Evolutionary conservation across 2,113 vertebrate genomes (phyloP).

Genomic region (Ageneiosus marmoratus): DNA sequence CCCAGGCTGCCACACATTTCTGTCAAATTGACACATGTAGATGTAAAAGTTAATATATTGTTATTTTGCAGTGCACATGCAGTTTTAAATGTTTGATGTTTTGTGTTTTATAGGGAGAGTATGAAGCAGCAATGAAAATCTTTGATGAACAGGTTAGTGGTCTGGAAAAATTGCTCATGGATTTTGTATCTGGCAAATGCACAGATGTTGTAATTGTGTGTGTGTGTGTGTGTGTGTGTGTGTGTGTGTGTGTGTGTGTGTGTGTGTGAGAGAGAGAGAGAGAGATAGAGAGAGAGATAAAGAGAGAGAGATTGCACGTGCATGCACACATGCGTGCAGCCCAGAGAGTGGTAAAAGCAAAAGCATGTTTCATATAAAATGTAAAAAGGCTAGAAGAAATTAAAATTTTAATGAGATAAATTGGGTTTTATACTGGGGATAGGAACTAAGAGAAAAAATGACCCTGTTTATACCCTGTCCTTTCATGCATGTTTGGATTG

Average conservation of each 20-base stretch:
- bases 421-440: not conserved
- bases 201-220: not conserved
- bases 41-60: not conserved
- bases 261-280: too few species aligned
- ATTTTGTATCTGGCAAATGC: not conserved
- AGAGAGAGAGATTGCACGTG: too few species aligned
- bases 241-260: too few species aligned
- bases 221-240: not conserved
- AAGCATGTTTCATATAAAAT: not conserved
- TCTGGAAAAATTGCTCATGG: not conserved
- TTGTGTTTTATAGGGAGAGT: slow-evolving; percentile 78
- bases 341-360: slow-evolving; percentile 50
- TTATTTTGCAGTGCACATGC: not conserved
- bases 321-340: too few species aligned
- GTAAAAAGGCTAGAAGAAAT: not conserved
- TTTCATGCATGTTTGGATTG: not conserved
- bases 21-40: not conserved
- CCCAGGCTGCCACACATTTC: not conserved
- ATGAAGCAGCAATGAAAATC: slow-evolving; percentile 86
- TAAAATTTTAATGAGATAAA: not conserved
- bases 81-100: slow-evolving; percentile 26
- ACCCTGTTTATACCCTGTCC: not conserved
- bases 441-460: not conserved
- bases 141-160: slow-evolving; percentile 85
- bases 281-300: too few species aligned